Evolutionary conservation across 2,888 invertebrate species (phyloP), one percentile per base, ranked within the genome.

Genomic region (Drosophila nr. perissopoda): DNA sequence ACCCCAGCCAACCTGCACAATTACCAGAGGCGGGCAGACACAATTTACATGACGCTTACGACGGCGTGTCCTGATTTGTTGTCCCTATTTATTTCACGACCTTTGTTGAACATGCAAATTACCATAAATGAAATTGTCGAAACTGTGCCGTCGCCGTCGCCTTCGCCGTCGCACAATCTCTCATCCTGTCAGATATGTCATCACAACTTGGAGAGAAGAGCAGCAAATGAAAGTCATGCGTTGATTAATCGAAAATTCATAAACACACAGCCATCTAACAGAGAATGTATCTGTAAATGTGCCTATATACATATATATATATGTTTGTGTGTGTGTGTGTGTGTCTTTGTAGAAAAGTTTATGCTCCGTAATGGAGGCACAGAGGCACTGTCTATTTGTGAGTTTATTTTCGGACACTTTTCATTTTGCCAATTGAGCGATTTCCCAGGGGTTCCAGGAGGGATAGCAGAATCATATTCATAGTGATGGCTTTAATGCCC

Each of bases 61-160:
- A 25, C 45, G 79, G 70, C 78, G 73, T 77, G 78, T 80, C 63
- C 90, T 89, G 80, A 83, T 82, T 88, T 87, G 79, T 82, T 86
- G 82, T 89, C 82, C 78, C 83, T 77, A 75, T 80, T 80, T 83
- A 82, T 86, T 87, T 87, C 85, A 89, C 83, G 80, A 86, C 90
- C 88, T 87, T 82, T 87, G 91, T 81, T 82, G 62, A 90, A 91
- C 91, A 91, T 91, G 92, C 91, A 92, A 91, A 91, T 91, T 91
- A 91, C 83, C 82, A 85, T 84, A 89, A 89, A 91, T 91, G 81
- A 91, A 91, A 89, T 85, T 83, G 85, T 75, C 76, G 77, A 70
- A 73, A 70, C 57, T 66, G 53, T 56, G 67, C n/a, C 69, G 51
- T 18, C 69, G 52, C 48, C 59, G 62, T 31, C 53, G 21, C 21